Evolutionary conservation across 1,140 invertebrate species (phyloP).

Genomic region (Tetragnatha versicolor): DNA sequence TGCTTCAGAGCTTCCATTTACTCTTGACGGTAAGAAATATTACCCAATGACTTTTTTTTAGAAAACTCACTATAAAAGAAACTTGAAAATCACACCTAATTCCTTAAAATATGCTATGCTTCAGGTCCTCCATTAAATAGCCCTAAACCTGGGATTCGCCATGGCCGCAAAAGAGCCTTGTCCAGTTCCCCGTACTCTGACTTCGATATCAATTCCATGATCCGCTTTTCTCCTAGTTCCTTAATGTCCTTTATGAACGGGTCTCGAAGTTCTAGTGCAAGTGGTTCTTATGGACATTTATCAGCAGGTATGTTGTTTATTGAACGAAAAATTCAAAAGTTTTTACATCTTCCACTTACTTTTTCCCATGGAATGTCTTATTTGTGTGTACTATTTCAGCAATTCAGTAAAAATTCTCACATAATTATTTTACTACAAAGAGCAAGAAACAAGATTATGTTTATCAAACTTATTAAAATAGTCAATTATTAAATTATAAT

Average conservation of each 20-base stretch:
- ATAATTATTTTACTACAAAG: no score
- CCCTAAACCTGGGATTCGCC: conserved; percentile 23
- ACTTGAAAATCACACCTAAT: no score
- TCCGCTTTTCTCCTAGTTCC: conserved; percentile 92
- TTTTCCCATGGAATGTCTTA: no score
- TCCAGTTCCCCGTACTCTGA: conserved; percentile 95
- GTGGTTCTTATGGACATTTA: conserved; percentile 92
- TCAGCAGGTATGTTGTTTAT: conserved; percentile 74
- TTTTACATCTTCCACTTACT: no score
- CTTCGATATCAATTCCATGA: conserved; percentile 93
- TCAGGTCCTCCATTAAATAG: conserved; percentile 35
- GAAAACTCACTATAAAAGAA: neutral
- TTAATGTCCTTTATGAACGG: conserved; percentile 88
- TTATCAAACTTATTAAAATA: no score
- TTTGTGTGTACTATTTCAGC: no score
- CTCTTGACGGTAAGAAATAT: conserved; percentile 16
- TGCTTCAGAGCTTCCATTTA: conserved; percentile 6
- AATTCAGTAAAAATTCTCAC: no score
- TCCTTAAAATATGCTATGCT: no score
- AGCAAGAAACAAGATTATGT: no score
- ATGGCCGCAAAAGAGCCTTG: conserved; percentile 77
- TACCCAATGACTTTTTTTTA: neutral
- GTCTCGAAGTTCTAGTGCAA: conserved; percentile 69
- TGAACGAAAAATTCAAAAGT: no score
- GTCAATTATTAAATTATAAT: no score